Percentiles rank a stretch among this genome's conserved stretches.
Evolutionary conservation across 2,797 vertebrate genomes (phyloP).

Genomic region (Pristis pectinata): DNA sequence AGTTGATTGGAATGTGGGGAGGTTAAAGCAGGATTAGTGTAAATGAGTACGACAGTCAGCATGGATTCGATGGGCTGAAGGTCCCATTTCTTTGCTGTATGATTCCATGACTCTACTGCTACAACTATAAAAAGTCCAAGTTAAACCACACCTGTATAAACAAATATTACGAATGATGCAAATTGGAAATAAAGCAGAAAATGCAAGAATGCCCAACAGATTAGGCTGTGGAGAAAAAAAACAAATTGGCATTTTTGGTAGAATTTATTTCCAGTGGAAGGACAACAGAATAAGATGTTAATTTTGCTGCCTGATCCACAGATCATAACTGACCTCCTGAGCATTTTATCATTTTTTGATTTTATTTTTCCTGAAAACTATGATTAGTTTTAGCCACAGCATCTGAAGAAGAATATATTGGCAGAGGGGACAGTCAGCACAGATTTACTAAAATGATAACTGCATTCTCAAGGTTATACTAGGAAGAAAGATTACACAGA

Average conservation of each 20-base stretch:
- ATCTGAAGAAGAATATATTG: background rate
- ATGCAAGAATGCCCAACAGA: no score
- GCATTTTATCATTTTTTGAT: background rate
- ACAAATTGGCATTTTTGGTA: background rate
- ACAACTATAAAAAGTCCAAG: no score
- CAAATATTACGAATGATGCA: no score
- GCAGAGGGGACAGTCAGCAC: background rate
- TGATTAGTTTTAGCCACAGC: background rate
- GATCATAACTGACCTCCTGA: background rate
- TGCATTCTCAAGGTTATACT: background rate
- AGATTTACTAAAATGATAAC: background rate
- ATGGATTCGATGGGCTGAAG: no score
- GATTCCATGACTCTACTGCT: no score
- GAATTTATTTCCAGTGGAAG: background rate
- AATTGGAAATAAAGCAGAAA: no score
- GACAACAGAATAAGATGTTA: background rate
- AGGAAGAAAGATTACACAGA: background rate
- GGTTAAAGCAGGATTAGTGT: no score
- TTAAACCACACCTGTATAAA: no score
- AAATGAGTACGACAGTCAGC: no score
- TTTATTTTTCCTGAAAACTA: background rate
- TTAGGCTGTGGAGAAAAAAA: no score
- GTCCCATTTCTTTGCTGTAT: no score
- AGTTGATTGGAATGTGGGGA: no score
- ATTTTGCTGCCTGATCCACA: background rate